Conservation (phyloP, 2,888 invertebrate genomes). For the Atherix ibis region DNA sequence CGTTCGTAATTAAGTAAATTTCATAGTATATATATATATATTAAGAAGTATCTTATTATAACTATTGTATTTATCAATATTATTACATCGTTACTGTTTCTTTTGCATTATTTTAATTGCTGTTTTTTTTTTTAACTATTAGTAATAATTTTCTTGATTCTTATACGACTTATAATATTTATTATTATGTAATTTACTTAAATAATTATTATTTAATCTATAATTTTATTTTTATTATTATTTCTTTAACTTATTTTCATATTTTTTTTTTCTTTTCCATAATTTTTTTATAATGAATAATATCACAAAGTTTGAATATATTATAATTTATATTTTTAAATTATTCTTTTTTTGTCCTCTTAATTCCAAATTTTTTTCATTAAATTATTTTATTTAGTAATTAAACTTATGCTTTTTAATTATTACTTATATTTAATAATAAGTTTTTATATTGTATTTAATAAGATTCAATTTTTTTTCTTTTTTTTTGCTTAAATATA, state of each 20-base stretch:
- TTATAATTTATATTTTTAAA: slow-evolving; percentile 1
- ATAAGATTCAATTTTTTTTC: too few species aligned
- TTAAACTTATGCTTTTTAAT: too few species aligned
- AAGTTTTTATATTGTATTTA: too few species aligned
- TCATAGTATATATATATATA: too few species aligned
- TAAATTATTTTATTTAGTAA: slow-evolving; percentile 5
- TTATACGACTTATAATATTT: slow-evolving; percentile 5
- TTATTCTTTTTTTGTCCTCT: neutral
- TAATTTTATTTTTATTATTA: too few species aligned
- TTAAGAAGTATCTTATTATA: too few species aligned
- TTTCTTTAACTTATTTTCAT: slow-evolving; percentile 3
- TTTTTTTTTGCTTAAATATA: too few species aligned
- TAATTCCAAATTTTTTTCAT: neutral
- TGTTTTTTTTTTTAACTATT: slow-evolving; percentile 5
- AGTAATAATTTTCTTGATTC: slow-evolving; percentile 6
- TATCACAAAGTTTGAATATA: slow-evolving; percentile 11
- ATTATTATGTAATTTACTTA: slow-evolving; percentile 6
- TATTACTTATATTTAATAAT: too few species aligned
- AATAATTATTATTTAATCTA: slow-evolving; percentile 2
- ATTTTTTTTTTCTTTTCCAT: slow-evolving; percentile 2
- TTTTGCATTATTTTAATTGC: slow-evolving; percentile 1
- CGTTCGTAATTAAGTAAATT: too few species aligned
- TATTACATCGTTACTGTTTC: too few species aligned
- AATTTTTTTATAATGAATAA: slow-evolving; percentile 11
- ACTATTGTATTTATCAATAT: too few species aligned